Evolutionary conservation across 2,797 vertebrate genomes (phyloP), one percentile per base, ranked within the genome.

Genomic region (Moxostoma hubbsi): DNA sequence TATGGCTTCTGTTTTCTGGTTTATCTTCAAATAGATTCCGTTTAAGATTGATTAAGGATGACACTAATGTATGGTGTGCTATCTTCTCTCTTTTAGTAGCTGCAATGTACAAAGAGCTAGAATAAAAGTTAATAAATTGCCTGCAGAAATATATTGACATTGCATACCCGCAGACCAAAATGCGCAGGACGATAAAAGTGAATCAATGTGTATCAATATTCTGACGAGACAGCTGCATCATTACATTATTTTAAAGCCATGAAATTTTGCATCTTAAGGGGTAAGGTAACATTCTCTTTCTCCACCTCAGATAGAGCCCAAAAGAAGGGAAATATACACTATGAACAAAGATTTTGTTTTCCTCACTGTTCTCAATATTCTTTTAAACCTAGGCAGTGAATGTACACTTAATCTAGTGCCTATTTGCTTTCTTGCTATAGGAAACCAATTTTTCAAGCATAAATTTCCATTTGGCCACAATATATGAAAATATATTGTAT

Each of bases 31-130:
- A 86, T 86, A 78, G 80, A 82, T 84, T 83, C 77, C 70, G 45
- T 73, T 79, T 79, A 79, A 72, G 80, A 82, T 81, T 62, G 81
- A 86, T 86, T 84, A 77, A 84, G 83, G 75, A 73, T 82, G 85
- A 81, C 85, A 84, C 57, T 81, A 79, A 84, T 84, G 65, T 84
- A 75, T 80, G 84, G n/a, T 15, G 67, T 53, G 55, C 66, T 81
- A 67, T 83, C 80, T 85, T 82, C 80, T 77, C 58, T 82, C 55
- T 74, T 78, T 70, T 72, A 51, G 49, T 73, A 43, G 71, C 69
- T 64, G 58, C 68, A 82, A 83, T 82, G 76, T 82, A 78, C 62
- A 73, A 61, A 77, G 81, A 54, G 68, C 15, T 67, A 5, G 68
- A 65, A 62, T 76, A 62, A 67, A 80, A 71, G 76, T 75, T 84